phyloP scores from a whole-genome alignment of 2,113 vertebrate species.

The Caracal caracal region DNA sequence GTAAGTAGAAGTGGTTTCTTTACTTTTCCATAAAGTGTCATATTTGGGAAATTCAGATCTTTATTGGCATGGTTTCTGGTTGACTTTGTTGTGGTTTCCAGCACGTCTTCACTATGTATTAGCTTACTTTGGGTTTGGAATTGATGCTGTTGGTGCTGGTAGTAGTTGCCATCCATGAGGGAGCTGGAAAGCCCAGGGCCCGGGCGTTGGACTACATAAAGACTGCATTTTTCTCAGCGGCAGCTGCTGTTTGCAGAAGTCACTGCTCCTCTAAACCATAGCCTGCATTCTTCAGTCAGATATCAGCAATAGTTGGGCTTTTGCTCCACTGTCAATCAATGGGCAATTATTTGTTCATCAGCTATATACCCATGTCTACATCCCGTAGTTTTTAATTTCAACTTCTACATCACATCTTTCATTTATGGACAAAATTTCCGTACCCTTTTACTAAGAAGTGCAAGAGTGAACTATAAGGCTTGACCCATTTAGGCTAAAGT shows the following conservation, averaged over 20 bases:
- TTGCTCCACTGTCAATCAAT: constrained; percentile 56
- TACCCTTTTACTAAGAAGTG: constrained; percentile 58
- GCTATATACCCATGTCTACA: not conserved
- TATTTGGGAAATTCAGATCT: constrained; percentile 6
- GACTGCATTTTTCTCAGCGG: constrained; percentile 15
- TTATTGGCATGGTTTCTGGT: not conserved
- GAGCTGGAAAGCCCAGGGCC: not conserved
- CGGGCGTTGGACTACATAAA: not conserved
- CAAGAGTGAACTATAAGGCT: constrained; percentile 26
- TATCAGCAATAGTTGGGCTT: constrained; percentile 45
- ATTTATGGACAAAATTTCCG: constrained; percentile 58
- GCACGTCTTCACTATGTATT: not conserved
- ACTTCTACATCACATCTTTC: constrained; percentile 50
- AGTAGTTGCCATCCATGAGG: not conserved
- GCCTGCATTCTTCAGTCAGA: constrained; percentile 35
- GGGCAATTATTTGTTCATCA: constrained; percentile 54
- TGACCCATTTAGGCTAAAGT: not conserved
- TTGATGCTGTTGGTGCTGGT: not conserved
- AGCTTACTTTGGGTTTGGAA: not conserved
- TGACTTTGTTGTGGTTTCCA: constrained; percentile 38
- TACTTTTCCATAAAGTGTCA: not conserved
- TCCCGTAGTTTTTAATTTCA: constrained; percentile 60
- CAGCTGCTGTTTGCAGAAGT: constrained; percentile 62
- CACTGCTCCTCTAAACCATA: not conserved
- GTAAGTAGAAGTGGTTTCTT: constrained; percentile 82